Evolutionary conservation across 2,113 vertebrate species (phyloP), one percentile per base, ranked within the genome.

Genomic region (Paracyprichromis sp.): DNA sequence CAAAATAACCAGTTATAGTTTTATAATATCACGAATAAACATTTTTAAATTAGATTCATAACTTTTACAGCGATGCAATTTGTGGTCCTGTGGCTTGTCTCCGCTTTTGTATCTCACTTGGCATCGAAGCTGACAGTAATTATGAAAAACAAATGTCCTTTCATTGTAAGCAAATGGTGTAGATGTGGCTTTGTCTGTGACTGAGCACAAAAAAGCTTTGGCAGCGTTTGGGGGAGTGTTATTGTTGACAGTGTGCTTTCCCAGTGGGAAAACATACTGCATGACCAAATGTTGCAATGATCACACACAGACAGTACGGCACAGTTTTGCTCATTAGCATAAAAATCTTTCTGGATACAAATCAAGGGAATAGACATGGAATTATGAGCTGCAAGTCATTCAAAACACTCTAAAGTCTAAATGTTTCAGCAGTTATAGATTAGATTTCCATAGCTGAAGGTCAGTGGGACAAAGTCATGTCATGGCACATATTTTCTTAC

Each of bases 261-360:
- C 92, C 87, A 83, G 76, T 76, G 83, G 88, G 90, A 76, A 83
- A 93, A 92, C 94, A 91, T 88, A 91, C 87, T 92, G 91, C 17
- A 66, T 50, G 87, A 89, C 86, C 89, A 92, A 93, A 92, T 88
- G 93, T 59, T 89, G 36, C 21, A 47, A 56, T 16, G 71, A 61
- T 57, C 63, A 87, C 69, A 85, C 59, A 88, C 90, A 82, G 76
- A 54, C 82, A 63, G 80, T 11, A 50, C 17, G 12, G 13, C 54
- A 54, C 21, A 40, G 85, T 59, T 87, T 69, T 29, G 24, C n/a
- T 57, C 21, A 83, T 83, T 29, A 52, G 47, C 56, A 84, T 80
- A 19, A 71, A 83, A 56, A 69, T 5, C 31, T 13, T 31, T 56
- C 40, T 40, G 14, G 31, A 36, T n/a, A 21, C 43, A 81, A 54